Evolutionary conservation across 2,888 invertebrate genomes (phyloP), one percentile per base, ranked within the genome.

Genomic region (Gortyna flavago): DNA sequence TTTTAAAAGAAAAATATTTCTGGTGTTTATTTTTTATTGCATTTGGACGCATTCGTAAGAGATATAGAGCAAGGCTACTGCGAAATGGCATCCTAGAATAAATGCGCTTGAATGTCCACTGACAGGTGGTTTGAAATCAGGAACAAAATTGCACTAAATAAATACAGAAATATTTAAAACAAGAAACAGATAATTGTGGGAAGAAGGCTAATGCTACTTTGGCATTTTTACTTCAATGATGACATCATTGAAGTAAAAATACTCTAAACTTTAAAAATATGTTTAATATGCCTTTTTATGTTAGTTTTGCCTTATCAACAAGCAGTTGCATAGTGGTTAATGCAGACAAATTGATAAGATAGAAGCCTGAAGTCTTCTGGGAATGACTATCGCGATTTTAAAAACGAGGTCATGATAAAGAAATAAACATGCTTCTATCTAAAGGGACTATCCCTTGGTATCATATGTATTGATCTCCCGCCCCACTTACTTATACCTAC

Each of bases 301-400:
- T 81, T 84, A 38, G 25, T 66, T 70, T 81, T 61, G 69, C 21
- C n/a, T 81, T 85, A 81, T 62, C 69, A 70, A 57, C 29, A 21
- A 51, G n/a, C 38, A 66, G 35, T 70, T 85, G 81, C 85, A 85
- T 81, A n/a, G 16, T 7, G 29, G 25, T 29, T 25, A 71, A 80
- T 85, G 81, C 70, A 67, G 21, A n/a, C 11, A n/a, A 59, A 71
- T 1, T 61, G 85, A 83, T 82, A 85, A 85, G 77, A 29, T 13
- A 44, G 18, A 54, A 21, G n/a, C 57, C 57, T 68, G 25, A 7
- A 41, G 48, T 54, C 38, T 85, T 81, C 77, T 75, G 38, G 32
- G 85, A 85, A 82, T 21, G 11, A 51, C 57, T 70, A 82, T 81
- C 70, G 82, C 68, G 35, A 85, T 69, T 85, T 84, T 81, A 44